phyloP scores from a whole-genome alignment of 1,140 invertebrate genomes.

The Trigoniulus corallinus region DNA sequence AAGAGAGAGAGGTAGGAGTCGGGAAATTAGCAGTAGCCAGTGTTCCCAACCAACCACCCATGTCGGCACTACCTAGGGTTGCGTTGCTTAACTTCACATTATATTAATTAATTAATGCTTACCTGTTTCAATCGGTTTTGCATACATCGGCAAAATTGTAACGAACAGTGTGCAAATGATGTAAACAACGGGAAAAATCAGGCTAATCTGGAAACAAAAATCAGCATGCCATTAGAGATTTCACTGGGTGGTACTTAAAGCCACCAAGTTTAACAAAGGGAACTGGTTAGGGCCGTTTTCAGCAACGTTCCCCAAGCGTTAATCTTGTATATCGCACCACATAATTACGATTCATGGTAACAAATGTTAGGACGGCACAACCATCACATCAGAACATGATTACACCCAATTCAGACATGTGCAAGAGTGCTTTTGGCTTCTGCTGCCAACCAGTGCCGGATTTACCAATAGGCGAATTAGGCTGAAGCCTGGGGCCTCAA shows the following conservation, averaged over 20 bases:
- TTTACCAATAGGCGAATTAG: no score
- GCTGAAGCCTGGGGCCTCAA: no score
- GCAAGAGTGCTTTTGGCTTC: no score
- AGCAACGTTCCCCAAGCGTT: not conserved
- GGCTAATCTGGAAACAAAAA: conserved; percentile 32
- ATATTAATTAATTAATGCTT: not conserved
- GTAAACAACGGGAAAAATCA: conserved; percentile 80
- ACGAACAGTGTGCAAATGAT: conserved; percentile 79
- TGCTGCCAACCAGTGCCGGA: no score
- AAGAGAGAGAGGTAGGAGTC: no score
- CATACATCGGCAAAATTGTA: conserved; percentile 85
- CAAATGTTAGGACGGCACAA: no score
- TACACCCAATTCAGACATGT: no score
- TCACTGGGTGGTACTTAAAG: not conserved
- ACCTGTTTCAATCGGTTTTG: conserved; percentile 83
- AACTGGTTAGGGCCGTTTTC: not conserved
- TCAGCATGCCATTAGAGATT: not conserved
- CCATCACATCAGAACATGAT: no score
- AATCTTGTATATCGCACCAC: not conserved
- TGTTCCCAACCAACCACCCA: no score
- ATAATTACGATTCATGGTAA: not conserved
- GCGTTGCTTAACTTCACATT: not conserved
- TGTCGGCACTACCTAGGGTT: no score
- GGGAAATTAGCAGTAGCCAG: not conserved
- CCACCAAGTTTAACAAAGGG: not conserved